Percentiles rank a stretch among this genome's conserved stretches.
Conservation (phyloP, 2,888 invertebrate species). For the Diploptera punctata region DNA sequence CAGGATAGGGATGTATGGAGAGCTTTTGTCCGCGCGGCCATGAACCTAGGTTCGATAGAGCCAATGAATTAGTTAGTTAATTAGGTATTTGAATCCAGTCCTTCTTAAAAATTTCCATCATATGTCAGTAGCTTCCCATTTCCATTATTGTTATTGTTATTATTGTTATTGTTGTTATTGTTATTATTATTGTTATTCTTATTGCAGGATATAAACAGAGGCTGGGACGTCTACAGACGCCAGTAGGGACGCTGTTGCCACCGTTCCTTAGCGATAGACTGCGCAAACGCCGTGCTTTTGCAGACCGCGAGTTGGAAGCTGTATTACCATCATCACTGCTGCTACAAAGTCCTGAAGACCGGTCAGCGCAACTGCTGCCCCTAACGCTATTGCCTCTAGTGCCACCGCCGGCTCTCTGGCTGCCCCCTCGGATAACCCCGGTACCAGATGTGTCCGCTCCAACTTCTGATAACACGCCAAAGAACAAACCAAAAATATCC, state of each 20-base stretch:
- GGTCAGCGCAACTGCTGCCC: neutral
- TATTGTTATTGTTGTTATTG: too few relatives aligned
- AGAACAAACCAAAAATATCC: conserved; percentile 55
- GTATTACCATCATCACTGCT: conserved; percentile 44
- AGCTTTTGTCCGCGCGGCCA: too few relatives aligned
- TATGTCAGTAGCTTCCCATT: neutral
- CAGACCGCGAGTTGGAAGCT: conserved; percentile 57
- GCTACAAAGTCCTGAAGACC: neutral
- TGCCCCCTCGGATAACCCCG: conserved; percentile 36
- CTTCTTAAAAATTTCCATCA: too few relatives aligned
- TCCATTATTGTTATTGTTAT: neutral
- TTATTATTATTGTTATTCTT: conserved; percentile 5
- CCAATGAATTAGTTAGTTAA: too few relatives aligned
- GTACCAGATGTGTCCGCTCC: conserved; percentile 19
- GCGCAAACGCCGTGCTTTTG: conserved; percentile 61
- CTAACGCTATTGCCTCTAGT: conserved; percentile 15
- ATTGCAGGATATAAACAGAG: conserved; percentile 50
- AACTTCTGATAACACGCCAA: conserved; percentile 41
- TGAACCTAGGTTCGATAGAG: too few relatives aligned
- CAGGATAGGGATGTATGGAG: too few relatives aligned
- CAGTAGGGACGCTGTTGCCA: conserved; percentile 35
- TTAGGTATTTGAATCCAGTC: too few relatives aligned
- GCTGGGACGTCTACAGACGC: conserved; percentile 40
- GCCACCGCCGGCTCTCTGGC: conserved; percentile 49
- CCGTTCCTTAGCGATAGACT: conserved; percentile 60